These are phyloP conservation scores for Neodiprion pinetum DNA, from an alignment of 1,140 invertebrate species.

Conservation along the genomic window DNA sequence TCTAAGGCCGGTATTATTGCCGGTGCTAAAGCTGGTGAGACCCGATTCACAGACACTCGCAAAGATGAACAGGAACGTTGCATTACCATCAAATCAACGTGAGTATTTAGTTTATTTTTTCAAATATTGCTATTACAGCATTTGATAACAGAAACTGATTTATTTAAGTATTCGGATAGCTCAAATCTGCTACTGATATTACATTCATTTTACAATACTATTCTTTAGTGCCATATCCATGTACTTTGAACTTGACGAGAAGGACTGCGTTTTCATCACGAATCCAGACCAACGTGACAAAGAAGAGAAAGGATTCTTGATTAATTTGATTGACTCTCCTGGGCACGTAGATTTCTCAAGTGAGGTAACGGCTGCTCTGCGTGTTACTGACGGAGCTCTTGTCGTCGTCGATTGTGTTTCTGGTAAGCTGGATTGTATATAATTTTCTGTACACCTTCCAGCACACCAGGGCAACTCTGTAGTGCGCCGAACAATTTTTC, in stretches of 20 bases:
- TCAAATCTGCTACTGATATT: neutral
- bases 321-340: conserved; percentile 99
- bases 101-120: conserved; percentile 61
- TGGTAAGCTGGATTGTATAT: conserved; percentile 67
- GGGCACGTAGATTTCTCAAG: conserved; percentile 99
- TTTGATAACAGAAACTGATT: conserved; percentile 2
- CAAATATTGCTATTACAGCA: neutral
- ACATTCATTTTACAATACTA: conserved; percentile 24
- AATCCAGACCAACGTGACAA: conserved; percentile 89
- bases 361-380: conserved; percentile 97
- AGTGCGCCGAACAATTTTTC: conserved; percentile 44
- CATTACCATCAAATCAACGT: conserved; percentile 99
- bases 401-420: conserved; percentile 99
- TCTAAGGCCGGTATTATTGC: conserved; percentile 99
- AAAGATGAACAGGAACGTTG: conserved; percentile 99
- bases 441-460: conserved; percentile 51
- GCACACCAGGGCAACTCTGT: conserved; percentile 61
- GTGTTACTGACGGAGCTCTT: conserved; percentile 98
- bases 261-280: conserved; percentile 91
- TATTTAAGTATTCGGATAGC: neutral
- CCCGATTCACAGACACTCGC: conserved; percentile 98
- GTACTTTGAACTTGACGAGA: conserved; percentile 95
- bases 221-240: conserved; percentile 92
- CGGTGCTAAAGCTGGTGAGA: conserved; percentile 97
- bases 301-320: conserved; percentile 94